Evolutionary conservation across 2,113 vertebrate species (phyloP).

Genomic region (Sturnira hondurensis): DNA sequence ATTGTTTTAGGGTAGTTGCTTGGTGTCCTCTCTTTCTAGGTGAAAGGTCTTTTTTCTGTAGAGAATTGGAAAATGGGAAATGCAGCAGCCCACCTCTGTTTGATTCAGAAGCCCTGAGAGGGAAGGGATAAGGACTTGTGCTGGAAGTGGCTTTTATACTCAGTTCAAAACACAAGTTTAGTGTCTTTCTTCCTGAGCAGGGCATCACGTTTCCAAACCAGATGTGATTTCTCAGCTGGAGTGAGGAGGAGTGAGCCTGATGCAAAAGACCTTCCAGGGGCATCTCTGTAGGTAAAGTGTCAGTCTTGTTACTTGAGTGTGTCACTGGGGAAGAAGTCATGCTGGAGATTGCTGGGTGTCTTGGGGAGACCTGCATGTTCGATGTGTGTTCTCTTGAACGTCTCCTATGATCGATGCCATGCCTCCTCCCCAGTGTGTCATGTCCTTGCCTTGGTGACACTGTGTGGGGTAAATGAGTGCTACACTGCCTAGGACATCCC

Average conservation of each 20-base stretch:
- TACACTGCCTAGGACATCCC: background rate
- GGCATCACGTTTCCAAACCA: background rate
- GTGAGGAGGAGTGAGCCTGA: background rate
- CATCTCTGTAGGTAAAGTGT: background rate
- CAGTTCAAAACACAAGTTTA: background rate
- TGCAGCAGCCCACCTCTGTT: background rate
- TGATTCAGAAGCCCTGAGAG: background rate
- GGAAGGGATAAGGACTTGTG: background rate
- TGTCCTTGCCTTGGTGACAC: background rate
- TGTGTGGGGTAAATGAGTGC: background rate
- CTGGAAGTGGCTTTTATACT: background rate
- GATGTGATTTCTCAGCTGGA: slow-evolving; percentile 6
- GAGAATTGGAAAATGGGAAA: background rate
- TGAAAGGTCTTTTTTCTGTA: background rate
- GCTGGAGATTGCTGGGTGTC: background rate
- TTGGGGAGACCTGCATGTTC: background rate
- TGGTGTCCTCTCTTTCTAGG: background rate
- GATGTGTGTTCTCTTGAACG: background rate
- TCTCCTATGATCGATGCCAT: background rate
- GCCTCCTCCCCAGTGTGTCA: background rate
- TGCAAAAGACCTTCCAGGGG: background rate
- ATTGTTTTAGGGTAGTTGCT: background rate
- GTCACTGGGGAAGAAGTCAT: background rate
- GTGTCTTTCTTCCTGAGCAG: background rate
- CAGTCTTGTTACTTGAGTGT: background rate